phyloP scores from a whole-genome alignment of 2,888 invertebrate species.

The Acleris laterana region DNA sequence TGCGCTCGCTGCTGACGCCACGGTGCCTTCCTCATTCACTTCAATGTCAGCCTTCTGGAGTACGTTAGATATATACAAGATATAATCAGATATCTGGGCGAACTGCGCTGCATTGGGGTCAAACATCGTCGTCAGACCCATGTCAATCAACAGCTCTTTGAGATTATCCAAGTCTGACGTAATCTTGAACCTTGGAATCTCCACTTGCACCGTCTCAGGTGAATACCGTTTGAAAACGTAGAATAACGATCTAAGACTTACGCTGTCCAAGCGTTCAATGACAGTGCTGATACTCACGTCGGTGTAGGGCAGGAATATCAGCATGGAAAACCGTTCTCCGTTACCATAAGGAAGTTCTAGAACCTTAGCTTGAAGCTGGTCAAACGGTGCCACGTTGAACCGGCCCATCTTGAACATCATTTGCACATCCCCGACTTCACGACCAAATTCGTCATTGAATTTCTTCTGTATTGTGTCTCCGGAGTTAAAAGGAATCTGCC shows the following conservation, averaged over 20 bases:
- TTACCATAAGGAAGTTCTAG: conserved; percentile 69
- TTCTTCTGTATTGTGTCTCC: conserved; percentile 56
- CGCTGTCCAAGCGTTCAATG: conserved; percentile 71
- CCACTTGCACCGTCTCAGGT: conserved; percentile 76
- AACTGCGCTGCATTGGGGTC: conserved; percentile 57
- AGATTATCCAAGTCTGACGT: conserved; percentile 72
- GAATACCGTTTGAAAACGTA: conserved; percentile 61
- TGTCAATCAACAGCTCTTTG: conserved; percentile 73
- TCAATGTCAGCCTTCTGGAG: conserved; percentile 73
- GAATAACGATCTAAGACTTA: conserved; percentile 77
- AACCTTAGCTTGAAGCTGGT: conserved; percentile 55
- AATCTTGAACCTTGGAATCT: conserved; percentile 85
- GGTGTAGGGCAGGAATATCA: conserved; percentile 84
- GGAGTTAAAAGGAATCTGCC: conserved; percentile 58
- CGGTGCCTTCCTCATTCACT: conserved; percentile 69
- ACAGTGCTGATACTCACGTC: conserved; percentile 70
- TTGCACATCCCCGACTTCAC: conserved; percentile 63
- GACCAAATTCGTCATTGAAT: conserved; percentile 60
- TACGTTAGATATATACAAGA: conserved; percentile 60
- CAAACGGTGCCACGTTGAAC: conserved; percentile 51
- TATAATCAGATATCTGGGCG: conserved; percentile 55
- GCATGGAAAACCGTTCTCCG: conserved; percentile 83
- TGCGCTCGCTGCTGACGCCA: conserved; percentile 55
- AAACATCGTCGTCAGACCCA: conserved; percentile 68
- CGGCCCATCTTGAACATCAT: conserved; percentile 56